Percentiles rank a stretch among this genome's conserved stretches.
These are phyloP conservation scores for Alligator mississippiensis DNA, from an alignment of 2,113 vertebrate species.

Conservation along the genomic window DNA sequence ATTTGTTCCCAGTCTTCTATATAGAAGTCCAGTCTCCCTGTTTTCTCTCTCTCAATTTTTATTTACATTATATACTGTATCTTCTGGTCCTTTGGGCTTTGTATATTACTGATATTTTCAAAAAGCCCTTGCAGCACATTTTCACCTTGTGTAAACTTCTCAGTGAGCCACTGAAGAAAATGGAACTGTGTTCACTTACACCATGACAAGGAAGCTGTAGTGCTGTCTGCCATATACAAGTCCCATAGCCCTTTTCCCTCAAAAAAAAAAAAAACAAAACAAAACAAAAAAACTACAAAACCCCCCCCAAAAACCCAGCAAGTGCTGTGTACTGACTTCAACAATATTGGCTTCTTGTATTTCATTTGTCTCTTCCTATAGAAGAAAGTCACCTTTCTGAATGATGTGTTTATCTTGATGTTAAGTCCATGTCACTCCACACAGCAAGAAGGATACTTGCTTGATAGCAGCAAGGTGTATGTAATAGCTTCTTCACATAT, in stretches of 20 bases:
- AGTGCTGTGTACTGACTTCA: neutral
- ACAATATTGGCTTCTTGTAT: neutral
- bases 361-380: neutral
- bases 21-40: neutral
- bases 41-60: neutral
- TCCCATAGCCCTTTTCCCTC: neutral
- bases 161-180: neutral
- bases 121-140: neutral
- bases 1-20: neutral
- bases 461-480: neutral
- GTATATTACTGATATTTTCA: neutral
- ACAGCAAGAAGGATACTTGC: neutral
- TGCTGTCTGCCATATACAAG: neutral
- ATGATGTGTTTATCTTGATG: neutral
- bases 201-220: neutral
- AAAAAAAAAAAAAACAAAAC: no score
- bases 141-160: slow-evolving; percentile 1
- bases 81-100: neutral
- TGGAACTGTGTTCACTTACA: neutral
- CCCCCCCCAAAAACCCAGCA: neutral
- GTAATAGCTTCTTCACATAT: rapidly evolving
- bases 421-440: neutral
- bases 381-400: neutral
- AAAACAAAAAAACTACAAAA: no score
- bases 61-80: neutral